Evolutionary conservation across 2,888 invertebrate genomes (phyloP).

Genomic region (Athripsodes cinereus): DNA sequence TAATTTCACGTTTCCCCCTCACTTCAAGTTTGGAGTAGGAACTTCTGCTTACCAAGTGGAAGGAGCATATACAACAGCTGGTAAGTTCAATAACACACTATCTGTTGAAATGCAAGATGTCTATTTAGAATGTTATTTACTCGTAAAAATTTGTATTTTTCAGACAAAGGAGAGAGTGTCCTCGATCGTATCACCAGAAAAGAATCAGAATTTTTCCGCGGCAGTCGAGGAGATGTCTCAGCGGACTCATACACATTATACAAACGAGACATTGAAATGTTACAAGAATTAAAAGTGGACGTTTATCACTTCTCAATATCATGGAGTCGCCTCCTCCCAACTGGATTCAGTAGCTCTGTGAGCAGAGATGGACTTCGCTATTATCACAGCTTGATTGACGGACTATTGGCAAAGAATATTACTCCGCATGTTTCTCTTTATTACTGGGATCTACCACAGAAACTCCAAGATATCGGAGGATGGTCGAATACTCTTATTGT

Average conservation of each 20-base stretch:
- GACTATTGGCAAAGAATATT: conserved; percentile 48
- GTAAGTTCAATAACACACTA: not conserved
- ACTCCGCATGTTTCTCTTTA: conserved; percentile 57
- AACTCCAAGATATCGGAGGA: conserved; percentile 50
- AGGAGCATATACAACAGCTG: conserved; percentile 31
- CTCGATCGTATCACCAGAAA: conserved; percentile 62
- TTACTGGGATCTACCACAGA: conserved; percentile 61
- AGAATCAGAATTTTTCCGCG: conserved; percentile 45
- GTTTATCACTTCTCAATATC: conserved; percentile 58
- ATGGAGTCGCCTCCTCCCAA: conserved; percentile 63
- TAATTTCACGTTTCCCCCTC: conserved; percentile 7
- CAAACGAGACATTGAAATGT: conserved; percentile 52
- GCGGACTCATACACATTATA: conserved; percentile 61
- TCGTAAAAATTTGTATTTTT: too few species aligned
- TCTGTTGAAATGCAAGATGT: too few species aligned
- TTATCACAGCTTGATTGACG: conserved; percentile 56
- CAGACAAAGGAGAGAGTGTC: conserved; percentile 58
- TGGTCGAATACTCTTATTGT: conserved; percentile 58
- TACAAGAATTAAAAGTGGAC: conserved; percentile 50
- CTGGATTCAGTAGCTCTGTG: conserved; percentile 47
- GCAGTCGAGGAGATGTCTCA: conserved; percentile 54
- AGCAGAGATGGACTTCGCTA: conserved; percentile 46
- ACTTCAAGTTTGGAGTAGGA: conserved; percentile 28
- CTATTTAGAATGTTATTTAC: too few species aligned
- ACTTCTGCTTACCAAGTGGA: conserved; percentile 38